A percentile compares a stretch with the other conserved stretches of the same genome.
Evolutionary conservation across 2,888 invertebrate species (phyloP).

Genomic region (Eupithecia dodoneata): DNA sequence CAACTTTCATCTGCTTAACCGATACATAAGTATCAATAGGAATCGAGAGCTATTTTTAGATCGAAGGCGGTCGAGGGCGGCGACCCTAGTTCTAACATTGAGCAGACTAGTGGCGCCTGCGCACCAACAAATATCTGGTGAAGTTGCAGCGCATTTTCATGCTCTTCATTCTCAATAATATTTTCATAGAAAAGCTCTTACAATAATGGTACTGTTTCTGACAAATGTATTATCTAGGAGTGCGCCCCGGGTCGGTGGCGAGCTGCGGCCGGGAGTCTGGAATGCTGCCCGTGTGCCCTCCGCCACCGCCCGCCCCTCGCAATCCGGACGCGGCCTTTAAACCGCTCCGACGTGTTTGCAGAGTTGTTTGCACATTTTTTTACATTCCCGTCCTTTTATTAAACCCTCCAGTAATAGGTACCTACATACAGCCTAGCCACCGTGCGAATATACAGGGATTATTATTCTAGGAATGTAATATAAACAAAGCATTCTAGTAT

Average conservation of each 20-base stretch:
- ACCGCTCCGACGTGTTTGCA: slow-evolving; percentile 83
- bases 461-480: slow-evolving; percentile 42
- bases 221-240: slow-evolving; percentile 13
- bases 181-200: background rate
- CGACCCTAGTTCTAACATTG: slow-evolving; percentile 68
- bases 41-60: slow-evolving; percentile 74
- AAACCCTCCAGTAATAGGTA: slow-evolving; percentile 62
- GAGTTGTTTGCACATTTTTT: slow-evolving; percentile 84
- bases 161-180: background rate
- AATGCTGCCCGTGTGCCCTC: slow-evolving; percentile 71
- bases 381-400: slow-evolving; percentile 80
- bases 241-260: slow-evolving; percentile 34
- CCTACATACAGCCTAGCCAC: slow-evolving; percentile 51
- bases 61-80: slow-evolving; percentile 71
- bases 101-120: slow-evolving; percentile 61
- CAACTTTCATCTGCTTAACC: slow-evolving; percentile 52
- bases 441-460: slow-evolving; percentile 39
- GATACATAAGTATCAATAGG: slow-evolving; percentile 57
- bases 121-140: slow-evolving; percentile 42
- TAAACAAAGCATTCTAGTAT: slow-evolving; percentile 38
- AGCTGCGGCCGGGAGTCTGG: slow-evolving; percentile 70
- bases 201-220: background rate
- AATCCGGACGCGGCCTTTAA: slow-evolving; percentile 83
- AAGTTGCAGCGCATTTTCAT: background rate
- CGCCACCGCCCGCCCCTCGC: slow-evolving; percentile 72